Conservation (phyloP, 2,888 invertebrate species). For the Bombylius major region DNA sequence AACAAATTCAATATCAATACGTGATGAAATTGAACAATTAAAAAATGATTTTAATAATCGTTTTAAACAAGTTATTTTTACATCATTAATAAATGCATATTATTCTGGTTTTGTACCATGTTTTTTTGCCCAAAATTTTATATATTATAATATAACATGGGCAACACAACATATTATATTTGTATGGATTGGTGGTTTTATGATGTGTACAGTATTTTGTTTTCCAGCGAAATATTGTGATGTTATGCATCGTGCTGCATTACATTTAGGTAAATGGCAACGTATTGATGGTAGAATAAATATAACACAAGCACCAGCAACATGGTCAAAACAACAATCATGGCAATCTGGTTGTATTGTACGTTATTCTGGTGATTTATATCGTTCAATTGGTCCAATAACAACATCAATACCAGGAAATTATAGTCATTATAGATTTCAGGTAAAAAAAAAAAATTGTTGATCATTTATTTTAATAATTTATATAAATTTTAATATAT, state of each 20-base stretch:
- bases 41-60: slow-evolving; percentile 80
- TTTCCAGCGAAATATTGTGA: slow-evolving; percentile 64
- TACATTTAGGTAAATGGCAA: slow-evolving; percentile 62
- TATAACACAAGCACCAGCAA: slow-evolving; percentile 20
- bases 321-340: slow-evolving; percentile 46
- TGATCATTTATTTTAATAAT: slow-evolving; percentile 3
- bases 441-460: slow-evolving; percentile 48
- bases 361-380: slow-evolving; percentile 57
- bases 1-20: slow-evolving; percentile 52
- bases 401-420: slow-evolving; percentile 85
- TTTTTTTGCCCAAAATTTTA: slow-evolving; percentile 66
- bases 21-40: slow-evolving; percentile 75
- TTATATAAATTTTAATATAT: slow-evolving; percentile 5
- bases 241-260: slow-evolving; percentile 75
- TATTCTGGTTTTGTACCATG: slow-evolving; percentile 82
- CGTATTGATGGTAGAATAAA: slow-evolving; percentile 23
- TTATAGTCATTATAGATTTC: slow-evolving; percentile 66
- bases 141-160: slow-evolving; percentile 74
- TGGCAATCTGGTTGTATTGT: slow-evolving; percentile 69
- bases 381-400: slow-evolving; percentile 61
- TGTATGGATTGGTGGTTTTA: slow-evolving; percentile 74
- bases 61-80: slow-evolving; percentile 77
- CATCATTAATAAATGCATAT: slow-evolving; percentile 70
- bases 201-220: slow-evolving; percentile 59
- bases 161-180: slow-evolving; percentile 73